Base-by-base conservation (phyloP, 2,113 vertebrate genomes). In the Rhinopomastus cyanomelas region DNA sequence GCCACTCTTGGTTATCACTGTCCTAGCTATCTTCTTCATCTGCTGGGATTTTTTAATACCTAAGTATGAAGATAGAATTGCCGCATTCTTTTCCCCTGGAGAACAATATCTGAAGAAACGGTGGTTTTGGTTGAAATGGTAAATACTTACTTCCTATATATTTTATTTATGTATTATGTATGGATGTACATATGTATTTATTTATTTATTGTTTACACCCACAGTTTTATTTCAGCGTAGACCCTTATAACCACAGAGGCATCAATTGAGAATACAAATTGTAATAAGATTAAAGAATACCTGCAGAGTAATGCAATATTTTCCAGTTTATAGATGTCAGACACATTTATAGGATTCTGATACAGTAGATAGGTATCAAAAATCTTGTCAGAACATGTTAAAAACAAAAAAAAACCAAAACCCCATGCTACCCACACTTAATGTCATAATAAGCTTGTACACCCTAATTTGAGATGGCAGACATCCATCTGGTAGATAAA, bases 101-200 rank as follows among this genome's bases (percentile, higher is more conserved):
- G 86, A 89, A 89, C 93, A 11, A 5, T 73, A 96, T 21, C 76
- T 98, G 60, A 79, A 91, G 80, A 95, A 84, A 48, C 97, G 98
- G 13, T 97, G 96, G 96, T 94, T 97, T 93, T 97, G 98, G 97
- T 81, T 98, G 44, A 98, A 97, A 97, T 98, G 98, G 98, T 98
- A 97, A 98, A 89, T 96, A 79, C 29, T 69, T 22, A 34, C 23
- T 89, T 89, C 36, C 23, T 82, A 34, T 42, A 83, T 74, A 32
- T 61, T n/a, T n/a, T n/a, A n/a, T n/a, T n/a, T n/a, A n/a, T n/a
- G n/a, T n/a, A n/a, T n/a, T n/a, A n/a, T n/a, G n/a, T n/a, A n/a
- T n/a, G n/a, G n/a, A n/a, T n/a, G n/a, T n/a, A n/a, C n/a, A n/a
- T n/a, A n/a, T n/a, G n/a, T n/a, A n/a, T n/a, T n/a, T n/a, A n/a